phyloP scores from a whole-genome alignment of 2,888 invertebrate species.

The Podabrus alpinus region DNA sequence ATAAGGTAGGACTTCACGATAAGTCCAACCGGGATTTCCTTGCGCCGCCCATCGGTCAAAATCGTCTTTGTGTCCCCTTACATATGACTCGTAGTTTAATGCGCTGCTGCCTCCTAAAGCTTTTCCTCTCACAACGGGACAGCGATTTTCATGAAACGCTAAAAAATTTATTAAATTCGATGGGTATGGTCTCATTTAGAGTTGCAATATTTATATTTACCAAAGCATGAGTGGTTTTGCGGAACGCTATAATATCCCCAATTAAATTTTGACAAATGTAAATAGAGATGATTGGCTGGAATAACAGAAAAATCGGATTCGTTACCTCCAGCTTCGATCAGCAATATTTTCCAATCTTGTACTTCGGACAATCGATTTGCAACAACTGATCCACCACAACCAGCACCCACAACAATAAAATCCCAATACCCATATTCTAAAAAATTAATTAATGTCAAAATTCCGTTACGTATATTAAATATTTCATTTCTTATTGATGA shows the following conservation, averaged over 20 bases:
- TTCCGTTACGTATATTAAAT: too few relatives aligned
- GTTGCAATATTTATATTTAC: background rate
- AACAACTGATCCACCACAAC: slow-evolving; percentile 67
- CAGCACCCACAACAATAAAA: slow-evolving; percentile 71
- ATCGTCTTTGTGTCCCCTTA: background rate
- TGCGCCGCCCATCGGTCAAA: background rate
- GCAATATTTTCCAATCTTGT: slow-evolving; percentile 65
- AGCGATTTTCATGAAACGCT: background rate
- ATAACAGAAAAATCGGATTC: slow-evolving; percentile 5
- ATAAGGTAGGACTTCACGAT: background rate
- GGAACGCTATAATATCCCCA: slow-evolving; percentile 3
- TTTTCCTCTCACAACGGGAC: background rate
- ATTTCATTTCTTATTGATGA: too few relatives aligned
- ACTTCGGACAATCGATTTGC: slow-evolving; percentile 69
- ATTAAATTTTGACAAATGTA: background rate
- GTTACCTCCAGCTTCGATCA: slow-evolving; percentile 67
- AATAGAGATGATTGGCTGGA: background rate
- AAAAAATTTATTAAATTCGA: background rate
- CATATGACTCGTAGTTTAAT: background rate
- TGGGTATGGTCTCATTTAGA: too few relatives aligned
- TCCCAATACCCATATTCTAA: slow-evolving; percentile 56
- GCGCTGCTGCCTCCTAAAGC: background rate
- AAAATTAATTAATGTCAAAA: background rate
- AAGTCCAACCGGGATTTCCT: background rate
- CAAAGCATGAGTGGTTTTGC: slow-evolving; percentile 5